Conservation (phyloP, 37 sponge, comb jelly and placozoan species). For the Diacarnus erythraeanus region DNA sequence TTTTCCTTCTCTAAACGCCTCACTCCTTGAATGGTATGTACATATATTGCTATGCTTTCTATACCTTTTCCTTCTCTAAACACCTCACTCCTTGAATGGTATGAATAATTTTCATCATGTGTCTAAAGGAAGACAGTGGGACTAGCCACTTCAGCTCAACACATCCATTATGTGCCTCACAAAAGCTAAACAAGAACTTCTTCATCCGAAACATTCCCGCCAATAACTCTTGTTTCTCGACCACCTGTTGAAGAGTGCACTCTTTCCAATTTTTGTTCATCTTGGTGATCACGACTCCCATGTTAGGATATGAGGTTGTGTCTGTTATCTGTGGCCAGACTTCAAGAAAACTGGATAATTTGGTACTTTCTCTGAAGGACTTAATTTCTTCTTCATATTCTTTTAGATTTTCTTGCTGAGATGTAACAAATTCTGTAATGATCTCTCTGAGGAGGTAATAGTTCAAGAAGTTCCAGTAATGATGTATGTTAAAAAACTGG, state of each 20-base stretch:
- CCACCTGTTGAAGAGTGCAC: background rate
- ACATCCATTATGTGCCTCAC: background rate
- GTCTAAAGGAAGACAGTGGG: background rate
- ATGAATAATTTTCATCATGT: background rate
- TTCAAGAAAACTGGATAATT: background rate
- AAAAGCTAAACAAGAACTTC: background rate
- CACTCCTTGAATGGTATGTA: no score
- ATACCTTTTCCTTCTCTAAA: background rate
- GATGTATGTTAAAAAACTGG: background rate
- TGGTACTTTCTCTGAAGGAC: background rate
- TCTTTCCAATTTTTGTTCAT: background rate
- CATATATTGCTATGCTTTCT: no score
- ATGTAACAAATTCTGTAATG: background rate
- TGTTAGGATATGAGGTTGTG: background rate
- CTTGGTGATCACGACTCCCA: background rate
- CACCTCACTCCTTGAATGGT: background rate
- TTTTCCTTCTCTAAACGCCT: no score
- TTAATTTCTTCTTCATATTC: background rate
- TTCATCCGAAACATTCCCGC: background rate
- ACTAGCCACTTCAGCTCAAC: background rate
- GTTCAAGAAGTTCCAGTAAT: background rate
- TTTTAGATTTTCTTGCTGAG: background rate
- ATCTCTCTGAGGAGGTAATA: background rate
- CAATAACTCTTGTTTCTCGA: background rate
- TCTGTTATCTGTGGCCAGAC: background rate